phyloP scores from a whole-genome alignment of 1,140 invertebrate genomes.

The Caerostris extrusa region DNA sequence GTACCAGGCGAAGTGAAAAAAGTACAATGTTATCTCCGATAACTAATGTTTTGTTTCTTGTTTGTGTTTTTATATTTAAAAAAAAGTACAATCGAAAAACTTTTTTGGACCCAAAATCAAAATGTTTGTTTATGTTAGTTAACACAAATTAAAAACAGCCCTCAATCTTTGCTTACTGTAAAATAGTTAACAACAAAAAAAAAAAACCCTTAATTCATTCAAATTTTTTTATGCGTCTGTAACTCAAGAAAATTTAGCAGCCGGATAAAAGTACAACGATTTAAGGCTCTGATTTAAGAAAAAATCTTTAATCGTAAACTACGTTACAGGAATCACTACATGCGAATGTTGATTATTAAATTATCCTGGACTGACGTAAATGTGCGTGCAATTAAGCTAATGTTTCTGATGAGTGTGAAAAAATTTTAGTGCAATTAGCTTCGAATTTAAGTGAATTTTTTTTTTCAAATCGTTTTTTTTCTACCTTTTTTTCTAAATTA shows the following conservation, averaged over 20 bases:
- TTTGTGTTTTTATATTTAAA: not conserved
- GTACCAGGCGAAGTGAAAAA: not conserved
- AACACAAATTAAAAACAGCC: not conserved
- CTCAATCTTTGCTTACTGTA: not conserved
- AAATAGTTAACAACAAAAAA: not conserved
- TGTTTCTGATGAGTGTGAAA: slow-evolving; percentile 34
- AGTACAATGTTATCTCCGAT: no score
- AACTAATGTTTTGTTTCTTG: no score
- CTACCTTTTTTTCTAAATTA: not conserved
- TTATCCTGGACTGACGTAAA: slow-evolving; percentile 47
- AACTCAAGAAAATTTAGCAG: not conserved
- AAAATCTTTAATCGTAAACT: slow-evolving; percentile 55
- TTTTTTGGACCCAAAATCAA: not conserved
- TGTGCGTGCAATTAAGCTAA: slow-evolving; percentile 58
- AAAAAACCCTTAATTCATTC: slow-evolving; percentile 31
- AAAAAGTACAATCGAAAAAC: not conserved
- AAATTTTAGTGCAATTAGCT: slow-evolving; percentile 47
- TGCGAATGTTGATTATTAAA: slow-evolving; percentile 59
- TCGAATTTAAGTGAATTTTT: slow-evolving; percentile 50
- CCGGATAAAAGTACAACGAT: not conserved
- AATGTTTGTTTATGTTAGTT: not conserved
- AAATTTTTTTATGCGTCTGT: not conserved
- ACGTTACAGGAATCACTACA: slow-evolving; percentile 29
- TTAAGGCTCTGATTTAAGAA: slow-evolving; percentile 15
- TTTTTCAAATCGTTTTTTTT: not conserved